Percentiles rank a stretch among this genome's conserved stretches.
phyloP scores from a whole-genome alignment of 2,797 vertebrate genomes.

The Hippocampus kuda region DNA sequence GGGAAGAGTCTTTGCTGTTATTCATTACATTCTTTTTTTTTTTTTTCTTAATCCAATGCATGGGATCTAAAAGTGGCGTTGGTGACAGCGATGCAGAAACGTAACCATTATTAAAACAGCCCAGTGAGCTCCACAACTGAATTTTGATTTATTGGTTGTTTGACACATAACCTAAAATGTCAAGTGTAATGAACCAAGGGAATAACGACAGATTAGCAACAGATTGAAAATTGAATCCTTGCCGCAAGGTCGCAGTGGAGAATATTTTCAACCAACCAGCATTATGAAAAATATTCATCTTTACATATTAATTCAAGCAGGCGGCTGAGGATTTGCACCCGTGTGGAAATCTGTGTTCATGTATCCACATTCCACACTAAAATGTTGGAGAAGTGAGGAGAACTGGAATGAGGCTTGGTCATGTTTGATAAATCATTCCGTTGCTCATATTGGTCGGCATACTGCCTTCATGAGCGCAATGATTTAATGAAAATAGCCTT shows the following conservation, averaged over 20 bases:
- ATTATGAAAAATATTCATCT: neutral
- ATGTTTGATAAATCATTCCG: constrained; percentile 64
- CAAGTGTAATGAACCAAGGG: neutral
- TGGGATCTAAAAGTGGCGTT: neutral
- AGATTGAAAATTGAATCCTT: neutral
- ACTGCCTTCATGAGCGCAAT: constrained; percentile 68
- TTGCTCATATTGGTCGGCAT: constrained; percentile 61
- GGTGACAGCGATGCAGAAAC: neutral
- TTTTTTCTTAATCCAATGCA: too few species aligned
- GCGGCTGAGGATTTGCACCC: neutral
- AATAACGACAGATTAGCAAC: neutral
- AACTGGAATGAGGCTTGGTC: constrained; percentile 55
- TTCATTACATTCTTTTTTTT: neutral
- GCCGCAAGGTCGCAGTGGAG: neutral
- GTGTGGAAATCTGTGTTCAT: constrained; percentile 40
- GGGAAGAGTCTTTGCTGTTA: neutral
- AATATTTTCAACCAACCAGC: neutral
- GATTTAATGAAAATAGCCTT: constrained; percentile 71
- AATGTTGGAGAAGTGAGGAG: constrained; percentile 51
- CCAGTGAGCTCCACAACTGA: neutral
- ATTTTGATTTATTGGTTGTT: neutral
- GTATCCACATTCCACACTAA: constrained; percentile 55
- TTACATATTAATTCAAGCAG: constrained; percentile 37
- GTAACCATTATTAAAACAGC: neutral
- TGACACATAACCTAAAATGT: neutral